Evolutionary conservation across 2,888 invertebrate genomes (phyloP), one percentile per base, ranked within the genome.

Genomic region (Troides aeacus): DNA sequence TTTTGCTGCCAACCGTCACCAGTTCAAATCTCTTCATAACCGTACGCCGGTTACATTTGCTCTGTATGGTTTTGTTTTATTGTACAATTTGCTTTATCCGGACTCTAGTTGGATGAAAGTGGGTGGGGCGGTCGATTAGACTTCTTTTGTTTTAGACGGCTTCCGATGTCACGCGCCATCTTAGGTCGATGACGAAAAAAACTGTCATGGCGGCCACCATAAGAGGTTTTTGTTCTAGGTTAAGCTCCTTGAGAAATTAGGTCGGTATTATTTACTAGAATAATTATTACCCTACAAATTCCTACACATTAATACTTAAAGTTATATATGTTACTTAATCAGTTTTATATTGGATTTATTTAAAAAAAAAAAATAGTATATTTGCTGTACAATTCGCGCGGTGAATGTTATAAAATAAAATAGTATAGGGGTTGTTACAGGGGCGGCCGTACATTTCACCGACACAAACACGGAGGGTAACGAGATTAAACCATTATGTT

Each of bases 101-200:
- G 46, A 36, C 24, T 36, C 77, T 74, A 75, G 74, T 72, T 72
- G 72, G 73, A 71, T 60, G 17, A 12, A 74, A 74, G 80, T 84
- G 89, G 91, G 92, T 85, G 92, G 87, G 92, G 90, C 84, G 76
- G 74, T 50, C 64, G 68, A 60, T 64, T 63, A 72, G 75, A 77
- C 77, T 89, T 88, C 92, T 92, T 91, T 92, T 92, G 92, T 92
- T 90, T 92, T 90, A 91, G 82, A 80, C 75, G 81, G 80, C 80
- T 83, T 83, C 79, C 81, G 79, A 75, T 77, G 78, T 79, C 83
- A 85, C 81, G 83, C 92, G 92, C 92, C 92, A 92, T 92, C 92
- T 92, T 92, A 90, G 88, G 81, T 85, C 79, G 85, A 78, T 81
- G 83, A 85, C 86, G 84, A 90, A 92, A 68, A 90, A 91, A 89